Conservation (phyloP, 1,140 invertebrate species). For the Euglossa dilemma region DNA sequence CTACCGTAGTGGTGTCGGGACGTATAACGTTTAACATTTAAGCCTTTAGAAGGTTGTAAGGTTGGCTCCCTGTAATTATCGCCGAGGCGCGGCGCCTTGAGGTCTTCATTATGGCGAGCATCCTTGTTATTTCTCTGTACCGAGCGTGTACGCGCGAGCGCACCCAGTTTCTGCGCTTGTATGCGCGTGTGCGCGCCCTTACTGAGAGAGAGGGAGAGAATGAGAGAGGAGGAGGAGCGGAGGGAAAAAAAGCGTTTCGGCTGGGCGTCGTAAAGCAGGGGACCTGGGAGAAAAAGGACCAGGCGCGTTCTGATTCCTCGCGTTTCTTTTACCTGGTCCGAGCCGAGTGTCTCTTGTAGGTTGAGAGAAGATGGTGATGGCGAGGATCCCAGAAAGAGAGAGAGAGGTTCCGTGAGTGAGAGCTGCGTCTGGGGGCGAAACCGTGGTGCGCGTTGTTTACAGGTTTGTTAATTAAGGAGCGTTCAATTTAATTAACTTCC, state of each 20-base stretch:
- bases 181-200: background rate
- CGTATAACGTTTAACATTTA: slow-evolving; percentile 83
- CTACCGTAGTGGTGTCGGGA: slow-evolving; percentile 78
- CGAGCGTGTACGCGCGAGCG: slow-evolving; percentile 54
- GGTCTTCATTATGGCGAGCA: slow-evolving; percentile 82
- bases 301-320: background rate
- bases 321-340: background rate
- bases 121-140: slow-evolving; percentile 82
- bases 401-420: background rate
- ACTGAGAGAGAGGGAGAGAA: background rate
- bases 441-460: background rate
- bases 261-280: slow-evolving; percentile 11
- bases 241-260: background rate
- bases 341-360: background rate
- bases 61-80: slow-evolving; percentile 83
- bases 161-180: background rate
- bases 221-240: no score
- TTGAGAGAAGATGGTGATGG: background rate
- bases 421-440: background rate
- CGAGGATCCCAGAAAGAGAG: no score
- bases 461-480: background rate
- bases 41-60: slow-evolving; percentile 83
- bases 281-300: slow-evolving; percentile 11
- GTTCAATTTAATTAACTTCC: background rate
- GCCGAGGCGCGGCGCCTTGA: slow-evolving; percentile 82